phyloP scores from a whole-genome alignment of 1,140 invertebrate species.

The Atta colombica region DNA sequence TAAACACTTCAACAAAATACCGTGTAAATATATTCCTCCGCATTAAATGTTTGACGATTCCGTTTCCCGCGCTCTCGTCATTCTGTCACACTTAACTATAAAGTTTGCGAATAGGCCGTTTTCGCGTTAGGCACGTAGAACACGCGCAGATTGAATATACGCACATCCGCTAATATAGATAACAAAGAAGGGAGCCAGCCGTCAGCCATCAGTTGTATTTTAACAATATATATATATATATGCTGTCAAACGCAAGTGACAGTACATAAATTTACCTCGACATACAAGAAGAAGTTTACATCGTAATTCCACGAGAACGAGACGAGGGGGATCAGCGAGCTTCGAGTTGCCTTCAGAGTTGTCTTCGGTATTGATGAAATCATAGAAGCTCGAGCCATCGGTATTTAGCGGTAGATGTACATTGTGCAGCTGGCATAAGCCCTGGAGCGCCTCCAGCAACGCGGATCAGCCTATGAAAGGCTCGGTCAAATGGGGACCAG shows the following conservation, averaged over 20 bases:
- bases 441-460: neutral
- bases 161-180: neutral
- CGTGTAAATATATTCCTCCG: slow-evolving; percentile 65
- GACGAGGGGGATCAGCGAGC: neutral
- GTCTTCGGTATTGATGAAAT: neutral
- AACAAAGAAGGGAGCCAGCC: neutral
- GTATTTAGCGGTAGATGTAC: neutral
- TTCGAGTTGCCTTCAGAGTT: neutral
- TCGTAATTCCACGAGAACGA: neutral
- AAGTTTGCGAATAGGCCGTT: neutral
- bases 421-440: slow-evolving; percentile 3
- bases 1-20: no score
- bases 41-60: neutral
- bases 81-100: neutral
- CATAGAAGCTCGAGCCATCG: neutral
- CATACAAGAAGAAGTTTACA: neutral
- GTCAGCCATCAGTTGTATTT: neutral
- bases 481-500: neutral
- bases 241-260: neutral
- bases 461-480: neutral
- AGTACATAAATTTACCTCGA: neutral
- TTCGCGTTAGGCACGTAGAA: neutral
- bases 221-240: neutral
- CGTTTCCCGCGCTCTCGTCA: neutral
- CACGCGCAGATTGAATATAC: neutral